Evolutionary conservation across 1,140 invertebrate species (phyloP).

Genomic region (Dendroctonus ponderosae): DNA sequence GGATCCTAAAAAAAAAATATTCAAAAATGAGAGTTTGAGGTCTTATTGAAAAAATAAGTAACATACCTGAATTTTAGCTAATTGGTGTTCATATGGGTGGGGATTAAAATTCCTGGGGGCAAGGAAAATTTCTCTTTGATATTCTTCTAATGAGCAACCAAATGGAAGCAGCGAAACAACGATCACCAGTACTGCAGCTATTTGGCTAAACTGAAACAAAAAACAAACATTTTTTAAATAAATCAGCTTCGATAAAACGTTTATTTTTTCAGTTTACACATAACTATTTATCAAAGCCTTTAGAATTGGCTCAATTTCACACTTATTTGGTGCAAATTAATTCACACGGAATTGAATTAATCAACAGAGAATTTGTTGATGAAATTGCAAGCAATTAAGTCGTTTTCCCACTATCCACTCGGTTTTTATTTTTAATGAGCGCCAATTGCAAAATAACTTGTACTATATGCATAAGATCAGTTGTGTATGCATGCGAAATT

Average conservation of each 20-base stretch:
- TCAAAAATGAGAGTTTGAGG: neutral
- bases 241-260: too few relatives aligned
- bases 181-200: too few relatives aligned
- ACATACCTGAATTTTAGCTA: slow-evolving; percentile 24
- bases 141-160: slow-evolving; percentile 37
- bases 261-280: too few relatives aligned
- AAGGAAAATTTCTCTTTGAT: slow-evolving; percentile 42
- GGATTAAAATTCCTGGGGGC: slow-evolving; percentile 46
- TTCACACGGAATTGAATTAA: neutral
- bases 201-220: too few relatives aligned
- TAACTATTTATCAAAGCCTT: too few relatives aligned
- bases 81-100: slow-evolving; percentile 42
- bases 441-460: neutral
- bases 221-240: too few relatives aligned
- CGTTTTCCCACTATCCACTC: slow-evolving; percentile 5
- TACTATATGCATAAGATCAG: slow-evolving; percentile 4
- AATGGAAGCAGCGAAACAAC: too few relatives aligned
- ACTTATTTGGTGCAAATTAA: too few relatives aligned
- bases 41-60: neutral
- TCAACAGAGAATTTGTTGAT: neutral
- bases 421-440: slow-evolving; percentile 7
- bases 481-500: slow-evolving; percentile 5
- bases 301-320: too few relatives aligned
- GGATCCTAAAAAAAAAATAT: slow-evolving; percentile 15
- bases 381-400: slow-evolving; percentile 7